A percentile compares a stretch with the other conserved stretches of the same genome.
These are phyloP conservation scores for Leptinotarsa rubiginosa DNA, from an alignment of 2,888 invertebrate species.

Conservation along the genomic window DNA sequence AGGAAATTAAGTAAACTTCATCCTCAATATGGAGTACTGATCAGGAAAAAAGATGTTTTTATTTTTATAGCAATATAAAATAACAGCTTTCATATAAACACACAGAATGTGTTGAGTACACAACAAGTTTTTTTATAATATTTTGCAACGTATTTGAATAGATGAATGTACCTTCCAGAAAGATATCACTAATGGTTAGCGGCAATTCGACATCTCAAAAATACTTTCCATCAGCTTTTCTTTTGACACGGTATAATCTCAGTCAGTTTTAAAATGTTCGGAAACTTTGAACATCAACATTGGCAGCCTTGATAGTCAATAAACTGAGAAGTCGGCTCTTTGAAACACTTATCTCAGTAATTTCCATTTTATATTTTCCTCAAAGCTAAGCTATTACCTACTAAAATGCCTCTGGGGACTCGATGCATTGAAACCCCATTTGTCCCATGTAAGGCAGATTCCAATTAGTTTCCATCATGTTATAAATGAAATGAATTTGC, in stretches of 20 bases:
- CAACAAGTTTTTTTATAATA: too few species aligned
- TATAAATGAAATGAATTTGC: slow-evolving; percentile 31
- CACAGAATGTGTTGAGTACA: too few species aligned
- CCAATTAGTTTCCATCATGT: slow-evolving; percentile 39
- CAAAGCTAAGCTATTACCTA: slow-evolving; percentile 21
- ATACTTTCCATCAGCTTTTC: slow-evolving; percentile 6
- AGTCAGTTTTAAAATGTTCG: slow-evolving; percentile 3
- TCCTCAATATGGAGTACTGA: too few species aligned
- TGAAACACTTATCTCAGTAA: slow-evolving; percentile 26
- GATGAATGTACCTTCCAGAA: neutral
- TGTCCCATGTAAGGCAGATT: slow-evolving; percentile 48
- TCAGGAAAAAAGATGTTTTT: too few species aligned
- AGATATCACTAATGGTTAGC: neutral
- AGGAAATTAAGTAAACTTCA: too few species aligned
- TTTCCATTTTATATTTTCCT: slow-evolving; percentile 20
- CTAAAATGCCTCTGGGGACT: slow-evolving; percentile 23
- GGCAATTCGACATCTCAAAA: neutral
- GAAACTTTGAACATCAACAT: neutral
- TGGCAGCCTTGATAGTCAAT: slow-evolving; percentile 18
- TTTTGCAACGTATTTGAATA: neutral
- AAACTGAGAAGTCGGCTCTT: slow-evolving; percentile 19
- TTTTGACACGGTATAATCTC: slow-evolving; percentile 11
- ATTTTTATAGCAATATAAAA: too few species aligned
- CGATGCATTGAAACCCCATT: slow-evolving; percentile 34
- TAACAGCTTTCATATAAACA: too few species aligned